A percentile compares a stretch with the other conserved stretches of the same genome.
Conservation (phyloP, 2,113 vertebrate genomes). For the Petrocephalus zakoni region DNA sequence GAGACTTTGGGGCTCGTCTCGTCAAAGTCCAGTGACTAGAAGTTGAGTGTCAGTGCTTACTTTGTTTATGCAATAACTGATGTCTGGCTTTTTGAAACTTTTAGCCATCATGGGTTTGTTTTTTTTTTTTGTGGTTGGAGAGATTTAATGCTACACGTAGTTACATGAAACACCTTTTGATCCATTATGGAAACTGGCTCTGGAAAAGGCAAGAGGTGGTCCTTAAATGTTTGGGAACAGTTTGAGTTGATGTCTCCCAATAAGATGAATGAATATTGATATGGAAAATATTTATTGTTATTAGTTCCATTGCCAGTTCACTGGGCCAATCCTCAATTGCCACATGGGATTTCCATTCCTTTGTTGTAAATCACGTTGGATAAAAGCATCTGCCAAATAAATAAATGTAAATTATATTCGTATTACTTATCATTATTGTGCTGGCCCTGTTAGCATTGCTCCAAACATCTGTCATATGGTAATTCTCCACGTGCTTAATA, state of each 20-base stretch:
- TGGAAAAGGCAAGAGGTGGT: neutral
- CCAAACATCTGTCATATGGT: neutral
- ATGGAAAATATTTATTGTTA: neutral
- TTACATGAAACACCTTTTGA: neutral
- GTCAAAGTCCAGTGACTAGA: neutral
- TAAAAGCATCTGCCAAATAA: neutral
- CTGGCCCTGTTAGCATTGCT: neutral
- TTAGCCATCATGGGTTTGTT: too few relatives aligned
- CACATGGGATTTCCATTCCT: neutral
- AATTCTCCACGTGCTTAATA: neutral
- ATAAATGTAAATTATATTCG: neutral
- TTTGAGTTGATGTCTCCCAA: neutral
- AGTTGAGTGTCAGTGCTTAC: neutral
- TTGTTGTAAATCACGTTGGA: neutral
- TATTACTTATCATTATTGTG: neutral
- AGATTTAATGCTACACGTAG: neutral
- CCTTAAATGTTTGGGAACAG: neutral
- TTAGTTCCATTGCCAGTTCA: neutral
- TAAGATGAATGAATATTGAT: neutral
- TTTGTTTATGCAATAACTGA: neutral
- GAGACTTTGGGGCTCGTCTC: neutral
- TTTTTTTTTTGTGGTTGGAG: neutral
- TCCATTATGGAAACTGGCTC: neutral
- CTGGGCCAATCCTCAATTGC: neutral
- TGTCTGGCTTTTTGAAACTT: neutral